Percentiles rank a stretch among this genome's conserved stretches.
These are phyloP conservation scores for Brassicogethes aeneus DNA, from an alignment of 2,888 invertebrate species.

Conservation along the genomic window DNA sequence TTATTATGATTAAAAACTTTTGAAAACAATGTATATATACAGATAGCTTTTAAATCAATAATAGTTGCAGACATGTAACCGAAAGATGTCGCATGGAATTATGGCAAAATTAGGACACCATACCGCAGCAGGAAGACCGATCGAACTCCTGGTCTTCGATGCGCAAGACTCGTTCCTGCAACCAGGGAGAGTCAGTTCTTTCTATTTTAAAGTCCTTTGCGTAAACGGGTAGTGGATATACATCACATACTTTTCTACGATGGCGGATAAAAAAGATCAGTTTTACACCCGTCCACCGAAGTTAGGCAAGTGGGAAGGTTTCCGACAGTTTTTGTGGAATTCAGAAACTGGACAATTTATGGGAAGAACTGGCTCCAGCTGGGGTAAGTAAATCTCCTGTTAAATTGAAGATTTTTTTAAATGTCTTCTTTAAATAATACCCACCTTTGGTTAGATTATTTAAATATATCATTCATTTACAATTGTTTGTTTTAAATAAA, in stretches of 20 bases:
- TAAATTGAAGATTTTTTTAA: slow-evolving; percentile 2
- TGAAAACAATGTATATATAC: too few species aligned
- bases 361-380: slow-evolving; percentile 85
- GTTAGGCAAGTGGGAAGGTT: slow-evolving; percentile 77
- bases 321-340: slow-evolving; percentile 83
- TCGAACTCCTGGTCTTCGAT: slow-evolving; percentile 25
- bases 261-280: slow-evolving; percentile 70
- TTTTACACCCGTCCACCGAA: slow-evolving; percentile 74
- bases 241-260: slow-evolving; percentile 13
- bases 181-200: slow-evolving; percentile 26
- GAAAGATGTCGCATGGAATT: background rate
- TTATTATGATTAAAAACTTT: too few species aligned
- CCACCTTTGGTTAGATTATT: too few species aligned
- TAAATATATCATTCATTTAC: too few species aligned
- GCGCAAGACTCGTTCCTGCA: slow-evolving; percentile 29
- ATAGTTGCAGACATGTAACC: too few species aligned
- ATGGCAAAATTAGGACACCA: background rate
- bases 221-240: slow-evolving; percentile 24
- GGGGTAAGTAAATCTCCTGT: slow-evolving; percentile 82
- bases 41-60: too few species aligned
- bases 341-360: slow-evolving; percentile 85
- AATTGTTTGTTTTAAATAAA: background rate
- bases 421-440: too few species aligned
- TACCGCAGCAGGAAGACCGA: slow-evolving; percentile 12
- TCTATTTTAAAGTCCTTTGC: slow-evolving; percentile 24